A percentile compares a stretch with the other conserved stretches of the same genome.
These are phyloP conservation scores for Pandemis cinnamomeana DNA, from an alignment of 2,888 invertebrate species.

Conservation along the genomic window DNA sequence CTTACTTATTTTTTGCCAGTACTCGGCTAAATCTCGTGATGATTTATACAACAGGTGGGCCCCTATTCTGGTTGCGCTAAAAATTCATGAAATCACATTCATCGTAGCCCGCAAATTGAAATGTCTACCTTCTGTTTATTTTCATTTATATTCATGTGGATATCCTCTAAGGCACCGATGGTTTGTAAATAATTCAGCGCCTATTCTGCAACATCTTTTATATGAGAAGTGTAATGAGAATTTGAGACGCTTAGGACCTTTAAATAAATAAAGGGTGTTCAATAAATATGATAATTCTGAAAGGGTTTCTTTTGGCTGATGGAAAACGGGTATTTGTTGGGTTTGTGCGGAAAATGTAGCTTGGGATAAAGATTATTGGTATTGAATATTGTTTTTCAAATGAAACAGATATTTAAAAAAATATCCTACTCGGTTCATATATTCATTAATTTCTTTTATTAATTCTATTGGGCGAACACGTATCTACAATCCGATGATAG, in stretches of 20 bases:
- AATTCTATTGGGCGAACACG: too few relatives aligned
- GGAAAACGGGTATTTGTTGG: constrained; percentile 6
- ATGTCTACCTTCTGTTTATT: constrained; percentile 47
- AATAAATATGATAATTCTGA: constrained; percentile 30
- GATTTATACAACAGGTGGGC: not conserved
- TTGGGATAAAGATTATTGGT: not conserved
- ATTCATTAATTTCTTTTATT: too few relatives aligned
- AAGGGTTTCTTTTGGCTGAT: not conserved
- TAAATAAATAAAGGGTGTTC: constrained; percentile 22
- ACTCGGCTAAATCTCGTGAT: not conserved
- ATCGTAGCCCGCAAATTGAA: constrained; percentile 56
- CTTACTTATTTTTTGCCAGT: not conserved
- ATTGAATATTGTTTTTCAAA: too few relatives aligned
- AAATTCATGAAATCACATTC: constrained; percentile 58
- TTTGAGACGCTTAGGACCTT: constrained; percentile 8
- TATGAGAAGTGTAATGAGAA: constrained; percentile 30
- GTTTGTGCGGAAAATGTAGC: not conserved
- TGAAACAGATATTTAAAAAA: too few relatives aligned
- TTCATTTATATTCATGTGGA: constrained; percentile 48
- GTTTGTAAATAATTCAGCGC: constrained; percentile 46
- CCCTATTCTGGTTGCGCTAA: constrained; percentile 43
- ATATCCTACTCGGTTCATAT: too few relatives aligned
- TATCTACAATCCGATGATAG: too few relatives aligned
- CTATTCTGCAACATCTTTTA: constrained; percentile 27
- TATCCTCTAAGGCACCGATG: constrained; percentile 37